Percentiles rank a stretch among this genome's conserved stretches.
These are phyloP conservation scores for Centropyge bicolor DNA, from an alignment of 2,797 vertebrate genomes.

Conservation along the genomic window DNA sequence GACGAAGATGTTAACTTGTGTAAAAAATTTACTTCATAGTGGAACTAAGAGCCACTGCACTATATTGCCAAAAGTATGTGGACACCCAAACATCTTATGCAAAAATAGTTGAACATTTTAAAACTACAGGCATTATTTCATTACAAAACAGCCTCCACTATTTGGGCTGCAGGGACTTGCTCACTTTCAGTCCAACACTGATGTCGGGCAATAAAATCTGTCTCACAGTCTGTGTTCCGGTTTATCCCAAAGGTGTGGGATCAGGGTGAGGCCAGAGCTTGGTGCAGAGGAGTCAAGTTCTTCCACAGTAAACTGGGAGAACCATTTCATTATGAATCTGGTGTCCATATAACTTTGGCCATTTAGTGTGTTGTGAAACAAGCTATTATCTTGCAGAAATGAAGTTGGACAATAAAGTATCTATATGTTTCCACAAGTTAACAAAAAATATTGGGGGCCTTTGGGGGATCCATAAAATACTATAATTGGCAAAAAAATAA, in stretches of 20 bases:
- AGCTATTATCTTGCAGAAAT: not conserved
- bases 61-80: slow-evolving; percentile 22
- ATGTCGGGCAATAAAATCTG: not conserved
- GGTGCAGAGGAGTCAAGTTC: not conserved
- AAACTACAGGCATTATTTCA: not conserved
- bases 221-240: not conserved
- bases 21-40: not conserved
- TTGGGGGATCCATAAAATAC: not conserved
- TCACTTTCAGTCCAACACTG: not conserved
- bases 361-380: not conserved
- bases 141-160: not conserved
- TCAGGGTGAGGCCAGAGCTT: not conserved
- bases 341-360: slow-evolving; percentile 11
- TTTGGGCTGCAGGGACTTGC: not conserved
- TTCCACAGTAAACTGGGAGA: not conserved
- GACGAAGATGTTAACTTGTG: slow-evolving; percentile 4
- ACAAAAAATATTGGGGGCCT: not conserved
- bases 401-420: not conserved
- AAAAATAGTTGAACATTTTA: not conserved
- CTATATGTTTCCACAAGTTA: not conserved
- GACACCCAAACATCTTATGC: not conserved
- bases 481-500: slow-evolving; percentile 31
- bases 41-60: not conserved
- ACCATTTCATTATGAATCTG: not conserved
- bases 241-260: not conserved